Percentiles rank a stretch among this genome's conserved stretches.
Evolutionary conservation across 2,113 vertebrate species (phyloP).

Genomic region (Megalops atlanticus): DNA sequence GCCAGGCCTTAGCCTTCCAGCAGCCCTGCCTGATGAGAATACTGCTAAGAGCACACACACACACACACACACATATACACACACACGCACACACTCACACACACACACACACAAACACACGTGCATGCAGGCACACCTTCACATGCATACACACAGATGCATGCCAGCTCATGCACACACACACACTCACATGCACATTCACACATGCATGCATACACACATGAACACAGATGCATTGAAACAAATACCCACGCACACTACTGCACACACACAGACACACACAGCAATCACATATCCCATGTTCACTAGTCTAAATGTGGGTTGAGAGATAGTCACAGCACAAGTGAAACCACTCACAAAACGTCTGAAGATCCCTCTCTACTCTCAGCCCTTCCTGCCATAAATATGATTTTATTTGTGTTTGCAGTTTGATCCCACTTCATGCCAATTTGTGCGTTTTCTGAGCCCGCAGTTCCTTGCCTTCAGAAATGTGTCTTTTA

Average conservation of each 20-base stretch:
- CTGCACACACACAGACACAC: not conserved
- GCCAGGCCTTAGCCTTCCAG: constrained; percentile 45
- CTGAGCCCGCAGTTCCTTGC: constrained; percentile 51
- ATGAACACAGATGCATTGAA: not conserved
- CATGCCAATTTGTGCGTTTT: constrained; percentile 59
- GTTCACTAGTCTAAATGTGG: constrained; percentile 46
- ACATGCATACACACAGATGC: constrained; percentile 26
- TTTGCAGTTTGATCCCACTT: constrained; percentile 53
- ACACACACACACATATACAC: not conserved
- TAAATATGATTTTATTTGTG: constrained; percentile 68
- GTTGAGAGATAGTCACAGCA: constrained; percentile 56
- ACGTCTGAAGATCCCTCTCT: constrained; percentile 61
- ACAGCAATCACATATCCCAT: not conserved
- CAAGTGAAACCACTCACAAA: constrained; percentile 58
- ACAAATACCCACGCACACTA: not conserved
- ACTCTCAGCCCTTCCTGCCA: constrained; percentile 58
- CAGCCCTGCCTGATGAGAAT: not conserved
- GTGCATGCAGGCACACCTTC: not conserved
- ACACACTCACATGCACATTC: constrained; percentile 28
- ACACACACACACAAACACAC: not conserved
- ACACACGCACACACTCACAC: constrained; percentile 16
- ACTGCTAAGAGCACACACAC: not conserved
- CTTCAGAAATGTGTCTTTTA: constrained; percentile 62
- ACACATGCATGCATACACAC: constrained; percentile 9
- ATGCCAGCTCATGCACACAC: constrained; percentile 23